Base-by-base conservation (phyloP, 2,113 vertebrate genomes). In the Gambusia affinis region DNA sequence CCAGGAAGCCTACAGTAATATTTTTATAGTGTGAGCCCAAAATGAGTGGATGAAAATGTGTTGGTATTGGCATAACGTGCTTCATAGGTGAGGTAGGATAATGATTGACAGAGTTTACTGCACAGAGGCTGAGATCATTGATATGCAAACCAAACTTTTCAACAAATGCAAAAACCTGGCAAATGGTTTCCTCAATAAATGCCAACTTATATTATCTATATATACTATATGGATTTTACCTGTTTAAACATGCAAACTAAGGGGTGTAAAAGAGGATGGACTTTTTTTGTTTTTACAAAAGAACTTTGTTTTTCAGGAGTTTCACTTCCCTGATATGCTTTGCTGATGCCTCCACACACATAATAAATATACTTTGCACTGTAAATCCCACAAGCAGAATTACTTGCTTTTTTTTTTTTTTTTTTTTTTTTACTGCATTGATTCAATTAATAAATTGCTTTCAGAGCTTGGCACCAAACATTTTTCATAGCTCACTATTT, bases 371-470 rank as follows among this genome's bases (percentile, higher is more conserved):
- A 3, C 8, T 57, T 57, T 57, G 51, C 2, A 57, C 8, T 54
- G 51, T 24, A 54, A 54, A 57, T 57, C 22, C 6, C 19, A n/a
- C n/a, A n/a, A 57, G 51, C 24, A n/a, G 24, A 57, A 57, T 24
- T 0, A 3, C 24, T 10, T 57, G 8, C 1, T 54, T 65, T 28
- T 7, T 54, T 65, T 28, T 10, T 24, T 22, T 10, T 54, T 65
- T n/a, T 0, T 24, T 22, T 10, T 54, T 63, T 28, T 67, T 71
- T 19, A 12, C 12, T 30, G 4, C 28, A 64, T 24, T 30, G 12
- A 82, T 3, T 75, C 64, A 72, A 69, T 84, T 75, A 80, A 72
- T 8, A 70, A 87, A 85, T 86, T 22, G 72, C 72, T 72, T 67
- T 10, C 30, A 65, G 61, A 81, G 62, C 60, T 84, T 87, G 78